phyloP scores from a whole-genome alignment of 1,140 invertebrate genomes.

The Chironomus tepperi region DNA sequence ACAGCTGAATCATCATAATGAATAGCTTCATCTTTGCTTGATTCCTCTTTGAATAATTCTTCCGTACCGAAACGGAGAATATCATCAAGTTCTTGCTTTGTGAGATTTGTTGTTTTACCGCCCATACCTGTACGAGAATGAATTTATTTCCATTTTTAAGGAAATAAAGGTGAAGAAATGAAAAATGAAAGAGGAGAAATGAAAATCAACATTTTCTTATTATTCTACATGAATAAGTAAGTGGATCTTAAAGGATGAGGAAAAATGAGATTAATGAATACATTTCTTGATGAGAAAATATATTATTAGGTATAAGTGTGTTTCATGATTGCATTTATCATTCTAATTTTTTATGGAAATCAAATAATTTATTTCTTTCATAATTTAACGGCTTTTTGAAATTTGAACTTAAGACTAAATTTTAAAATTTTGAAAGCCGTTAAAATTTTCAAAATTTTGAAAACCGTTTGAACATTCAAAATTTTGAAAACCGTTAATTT shows the following conservation, averaged over 20 bases:
- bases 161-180: not conserved
- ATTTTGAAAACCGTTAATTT: no score
- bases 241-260: no score
- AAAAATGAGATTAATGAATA: no score
- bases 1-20: slow-evolving; percentile 98
- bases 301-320: not conserved
- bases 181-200: not conserved
- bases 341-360: no score
- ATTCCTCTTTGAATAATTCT: slow-evolving; percentile 92
- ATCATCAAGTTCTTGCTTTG: slow-evolving; percentile 98
- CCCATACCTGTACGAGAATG: slow-evolving; percentile 67
- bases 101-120: slow-evolving; percentile 89
- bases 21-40: slow-evolving; percentile 71
- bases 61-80: slow-evolving; percentile 99
- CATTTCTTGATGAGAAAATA: not conserved
- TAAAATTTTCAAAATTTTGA: no score
- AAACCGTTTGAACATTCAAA: no score
- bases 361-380: no score
- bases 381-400: no score
- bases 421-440: no score
- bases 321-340: not conserved
- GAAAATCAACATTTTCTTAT: no score
- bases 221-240: no score
- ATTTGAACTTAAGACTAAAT: no score
- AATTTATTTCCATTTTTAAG: slow-evolving; percentile 32